Evolutionary conservation across 2,888 invertebrate species (phyloP).

Genomic region (Spodoptera picta): DNA sequence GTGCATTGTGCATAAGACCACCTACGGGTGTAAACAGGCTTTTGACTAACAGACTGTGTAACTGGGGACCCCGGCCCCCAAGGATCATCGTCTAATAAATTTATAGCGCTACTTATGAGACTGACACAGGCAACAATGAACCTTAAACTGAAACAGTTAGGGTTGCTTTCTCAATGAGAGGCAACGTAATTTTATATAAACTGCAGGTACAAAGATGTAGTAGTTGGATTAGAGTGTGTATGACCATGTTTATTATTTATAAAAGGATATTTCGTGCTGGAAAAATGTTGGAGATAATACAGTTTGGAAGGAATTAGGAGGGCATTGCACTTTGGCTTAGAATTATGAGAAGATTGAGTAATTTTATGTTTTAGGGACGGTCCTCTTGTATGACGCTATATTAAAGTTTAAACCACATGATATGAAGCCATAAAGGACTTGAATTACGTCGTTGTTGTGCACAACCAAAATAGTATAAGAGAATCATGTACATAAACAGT

Average conservation of each 20-base stretch:
- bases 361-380: constrained; percentile 32
- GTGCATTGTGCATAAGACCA: constrained; percentile 67
- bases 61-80: constrained; percentile 45
- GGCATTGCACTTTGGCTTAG: constrained; percentile 23
- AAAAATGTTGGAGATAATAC: constrained; percentile 37
- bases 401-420: constrained; percentile 31
- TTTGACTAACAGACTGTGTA: constrained; percentile 71
- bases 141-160: constrained; percentile 20
- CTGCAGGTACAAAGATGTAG: constrained; percentile 49
- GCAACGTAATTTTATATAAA: constrained; percentile 55
- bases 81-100: constrained; percentile 67
- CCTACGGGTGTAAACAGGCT: constrained; percentile 65
- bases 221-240: constrained; percentile 56
- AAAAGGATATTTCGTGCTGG: constrained; percentile 31
- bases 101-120: constrained; percentile 57
- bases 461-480: too few species aligned
- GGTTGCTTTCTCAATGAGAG: constrained; percentile 23
- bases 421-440: constrained; percentile 22
- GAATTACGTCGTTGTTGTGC: constrained; percentile 1
- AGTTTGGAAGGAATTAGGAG: constrained; percentile 24
- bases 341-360: constrained; percentile 29
- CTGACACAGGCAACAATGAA: constrained; percentile 28
- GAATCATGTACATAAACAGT: too few species aligned
- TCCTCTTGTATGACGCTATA: constrained; percentile 28
- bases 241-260: constrained; percentile 49